A percentile compares a stretch with the other conserved stretches of the same genome.
These are phyloP conservation scores for Eptesicus fuscus DNA, from an alignment of 2,113 vertebrate genomes.

Conservation along the genomic window DNA sequence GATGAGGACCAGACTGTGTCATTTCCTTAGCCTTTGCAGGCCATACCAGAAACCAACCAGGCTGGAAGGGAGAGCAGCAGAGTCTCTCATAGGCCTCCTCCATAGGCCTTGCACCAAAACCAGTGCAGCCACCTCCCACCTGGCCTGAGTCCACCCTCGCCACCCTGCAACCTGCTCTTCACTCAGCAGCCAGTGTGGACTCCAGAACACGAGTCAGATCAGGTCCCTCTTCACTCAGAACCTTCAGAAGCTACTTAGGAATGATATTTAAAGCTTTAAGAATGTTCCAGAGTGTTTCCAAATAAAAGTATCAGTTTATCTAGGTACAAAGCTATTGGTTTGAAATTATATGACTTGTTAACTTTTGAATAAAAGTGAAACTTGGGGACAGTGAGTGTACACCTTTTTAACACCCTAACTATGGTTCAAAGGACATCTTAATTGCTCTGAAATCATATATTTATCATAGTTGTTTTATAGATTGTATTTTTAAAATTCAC, in stretches of 20 bases:
- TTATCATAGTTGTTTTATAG: neutral
- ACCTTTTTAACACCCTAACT: neutral
- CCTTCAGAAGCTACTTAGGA: slow-evolving; percentile 29
- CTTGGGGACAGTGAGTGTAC: neutral
- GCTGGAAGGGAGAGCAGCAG: neutral
- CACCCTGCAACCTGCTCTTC: neutral
- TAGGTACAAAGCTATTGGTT: slow-evolving; percentile 16
- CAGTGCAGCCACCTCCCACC: neutral
- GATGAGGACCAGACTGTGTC: neutral
- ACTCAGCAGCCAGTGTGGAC: neutral
- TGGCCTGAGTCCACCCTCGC: neutral
- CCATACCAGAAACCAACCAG: neutral
- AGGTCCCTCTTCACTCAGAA: neutral
- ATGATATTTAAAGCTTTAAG: slow-evolving; percentile 6
- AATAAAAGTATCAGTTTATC: slow-evolving; percentile 17
- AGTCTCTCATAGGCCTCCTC: no score
- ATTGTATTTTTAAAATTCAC: neutral
- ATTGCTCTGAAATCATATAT: neutral
- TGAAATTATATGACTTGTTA: slow-evolving; percentile 17
- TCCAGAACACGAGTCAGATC: neutral
- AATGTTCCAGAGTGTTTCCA: neutral
- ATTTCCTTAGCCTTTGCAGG: neutral
- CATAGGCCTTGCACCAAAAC: no score
- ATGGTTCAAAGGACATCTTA: neutral
- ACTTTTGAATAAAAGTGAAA: neutral